A percentile compares a stretch with the other conserved stretches of the same genome.
Evolutionary conservation across 2,797 vertebrate species (phyloP).

Genomic region (Paguma larvata): DNA sequence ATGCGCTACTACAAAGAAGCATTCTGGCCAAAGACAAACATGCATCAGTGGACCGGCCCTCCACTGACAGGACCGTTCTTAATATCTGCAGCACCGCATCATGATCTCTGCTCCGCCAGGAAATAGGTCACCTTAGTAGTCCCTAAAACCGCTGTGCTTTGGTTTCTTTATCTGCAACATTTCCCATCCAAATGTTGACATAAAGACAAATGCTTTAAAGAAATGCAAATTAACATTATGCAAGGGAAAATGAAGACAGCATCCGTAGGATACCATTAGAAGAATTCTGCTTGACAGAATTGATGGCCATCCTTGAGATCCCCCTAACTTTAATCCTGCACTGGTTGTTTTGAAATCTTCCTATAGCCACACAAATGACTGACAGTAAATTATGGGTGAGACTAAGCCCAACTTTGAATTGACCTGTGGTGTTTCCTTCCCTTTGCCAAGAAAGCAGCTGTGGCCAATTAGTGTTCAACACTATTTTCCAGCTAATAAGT

Average conservation of each 20-base stretch:
- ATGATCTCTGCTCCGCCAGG: neutral
- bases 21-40: neutral
- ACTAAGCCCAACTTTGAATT: neutral
- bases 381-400: neutral
- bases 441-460: neutral
- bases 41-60: neutral
- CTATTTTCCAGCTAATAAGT: neutral
- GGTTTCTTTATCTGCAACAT: neutral
- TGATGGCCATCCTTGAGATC: neutral
- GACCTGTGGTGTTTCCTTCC: neutral
- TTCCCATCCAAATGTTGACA: neutral
- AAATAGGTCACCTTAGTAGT: neutral
- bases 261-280: neutral
- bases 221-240: neutral
- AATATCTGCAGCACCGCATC: neutral
- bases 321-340: neutral
- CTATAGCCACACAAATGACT: neutral
- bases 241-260: neutral
- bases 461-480: neutral
- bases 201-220: slow-evolving; percentile 14
- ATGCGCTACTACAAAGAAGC: neutral
- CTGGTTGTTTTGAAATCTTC: neutral
- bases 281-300: neutral
- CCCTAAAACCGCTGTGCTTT: neutral
- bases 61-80: neutral